Evolutionary conservation across 2,113 vertebrate species (phyloP).

Genomic region (Oophaga pumilio): DNA sequence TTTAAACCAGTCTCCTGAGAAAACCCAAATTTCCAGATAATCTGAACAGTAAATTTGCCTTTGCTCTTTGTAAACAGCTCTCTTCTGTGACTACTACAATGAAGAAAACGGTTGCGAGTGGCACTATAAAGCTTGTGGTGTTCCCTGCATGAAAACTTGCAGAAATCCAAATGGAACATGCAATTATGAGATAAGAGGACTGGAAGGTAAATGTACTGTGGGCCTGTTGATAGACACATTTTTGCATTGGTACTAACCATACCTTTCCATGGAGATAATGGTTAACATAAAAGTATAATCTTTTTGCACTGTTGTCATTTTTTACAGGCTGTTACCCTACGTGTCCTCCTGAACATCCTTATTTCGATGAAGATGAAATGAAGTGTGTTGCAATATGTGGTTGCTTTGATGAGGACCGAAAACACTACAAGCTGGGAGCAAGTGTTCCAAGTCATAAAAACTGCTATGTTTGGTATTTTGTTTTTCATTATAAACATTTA

Average conservation of each 20-base stretch:
- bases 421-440: conserved; percentile 63
- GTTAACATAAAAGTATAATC: neutral
- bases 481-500: neutral
- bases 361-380: conserved; percentile 60
- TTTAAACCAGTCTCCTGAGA: too few species aligned
- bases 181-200: conserved; percentile 40
- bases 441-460: conserved; percentile 67
- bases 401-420: conserved; percentile 65
- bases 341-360: conserved; percentile 46
- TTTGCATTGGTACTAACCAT: neutral
- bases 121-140: conserved; percentile 59
- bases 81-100: conserved; percentile 61
- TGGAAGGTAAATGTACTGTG: conserved; percentile 51
- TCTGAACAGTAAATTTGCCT: neutral
- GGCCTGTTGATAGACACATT: neutral
- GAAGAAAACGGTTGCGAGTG: conserved; percentile 42
- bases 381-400: conserved; percentile 63
- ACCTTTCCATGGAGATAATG: neutral
- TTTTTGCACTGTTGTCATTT: neutral
- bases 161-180: conserved; percentile 52
- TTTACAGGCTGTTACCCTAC: conserved; percentile 55
- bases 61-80: conserved; percentile 46
- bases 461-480: conserved; percentile 69
- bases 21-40: too few species aligned
- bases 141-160: conserved; percentile 55